Base-by-base conservation (phyloP, 2,888 invertebrate species). In the Folsomia manolachei region DNA sequence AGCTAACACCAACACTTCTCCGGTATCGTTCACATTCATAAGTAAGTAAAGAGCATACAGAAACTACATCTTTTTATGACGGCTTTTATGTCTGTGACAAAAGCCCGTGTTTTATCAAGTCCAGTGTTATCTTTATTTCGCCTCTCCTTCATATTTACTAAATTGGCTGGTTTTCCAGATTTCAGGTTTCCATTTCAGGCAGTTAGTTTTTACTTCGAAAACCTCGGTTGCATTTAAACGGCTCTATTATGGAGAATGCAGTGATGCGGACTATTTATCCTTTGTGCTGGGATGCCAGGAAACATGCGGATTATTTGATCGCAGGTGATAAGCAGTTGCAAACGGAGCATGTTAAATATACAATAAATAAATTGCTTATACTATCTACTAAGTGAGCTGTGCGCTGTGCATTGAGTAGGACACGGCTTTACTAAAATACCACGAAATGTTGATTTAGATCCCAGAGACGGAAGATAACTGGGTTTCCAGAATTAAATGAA, bases 21-120 rank as follows among this genome's bases (percentile, higher is more conserved):
- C 51, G 18, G 9, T 51, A 9, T 51, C 18, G 9, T 51, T 51
- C 51, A 11, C 18, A 51, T 51, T 51, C 18, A 11, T 9, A 11
- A 18, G 51, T 51, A 51, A 18, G 51, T 51, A 51, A 18, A 11
- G 18, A 18, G 51, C 51, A 51, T 23, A 21, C 4, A 66, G 14
- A 66, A n/a, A 64, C 19, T 11, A 21, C 51, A 27, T 52, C 23
- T 19, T 27, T 66, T 66, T 27, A 64, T 64, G 19, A 27, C 9
- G 18, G 1, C 64, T 19, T 27, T 66, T 66, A 66, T 66, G 2
- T 21, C 4, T 66, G 66, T 66, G 66, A 66, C 66, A 66, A 66
- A 66, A 52, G 66, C 52, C n/a, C 66, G 24, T 66, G 66, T 66
- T 66, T 66, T 24, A 24, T 66, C 66, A 51, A 66, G 23, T 64